phyloP scores from a whole-genome alignment of 1,140 invertebrate species.

The Whitmania pigra region DNA sequence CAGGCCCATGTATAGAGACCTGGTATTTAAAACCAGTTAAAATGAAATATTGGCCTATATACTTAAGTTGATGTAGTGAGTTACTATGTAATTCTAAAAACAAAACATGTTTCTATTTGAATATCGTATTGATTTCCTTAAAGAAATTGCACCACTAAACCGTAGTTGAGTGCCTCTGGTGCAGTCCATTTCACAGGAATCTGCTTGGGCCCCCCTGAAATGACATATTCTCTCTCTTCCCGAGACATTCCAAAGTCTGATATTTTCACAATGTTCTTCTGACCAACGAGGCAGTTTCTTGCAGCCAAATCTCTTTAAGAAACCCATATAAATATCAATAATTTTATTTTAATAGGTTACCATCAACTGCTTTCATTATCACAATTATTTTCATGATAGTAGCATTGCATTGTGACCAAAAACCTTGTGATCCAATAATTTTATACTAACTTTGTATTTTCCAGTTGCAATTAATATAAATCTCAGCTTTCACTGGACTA shows the following conservation, averaged over 20 bases:
- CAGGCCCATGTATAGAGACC: conserved; percentile 90
- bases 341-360: conserved; percentile 1
- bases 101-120: background rate
- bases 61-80: no score
- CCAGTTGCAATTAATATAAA: no score
- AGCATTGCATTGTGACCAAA: no score
- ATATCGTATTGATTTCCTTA: no score
- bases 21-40: conserved; percentile 21
- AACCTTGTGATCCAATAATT: no score
- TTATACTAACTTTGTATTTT: no score
- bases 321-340: background rate
- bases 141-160: conserved; percentile 41
- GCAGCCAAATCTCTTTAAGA: conserved; percentile 70
- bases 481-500: no score
- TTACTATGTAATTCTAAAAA: conserved; percentile 6
- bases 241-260: conserved; percentile 96
- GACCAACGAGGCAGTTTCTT: conserved; percentile 78
- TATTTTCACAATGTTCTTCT: conserved; percentile 73
- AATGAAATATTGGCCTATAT: background rate
- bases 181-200: conserved; percentile 97
- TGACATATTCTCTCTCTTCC: conserved; percentile 91
- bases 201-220: conserved; percentile 93
- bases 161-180: conserved; percentile 87
- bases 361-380: no score
- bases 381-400: no score